Percentiles rank a stretch among this genome's conserved stretches.
Conservation (phyloP, 2,113 vertebrate species). For the Cisticola juncidis region DNA sequence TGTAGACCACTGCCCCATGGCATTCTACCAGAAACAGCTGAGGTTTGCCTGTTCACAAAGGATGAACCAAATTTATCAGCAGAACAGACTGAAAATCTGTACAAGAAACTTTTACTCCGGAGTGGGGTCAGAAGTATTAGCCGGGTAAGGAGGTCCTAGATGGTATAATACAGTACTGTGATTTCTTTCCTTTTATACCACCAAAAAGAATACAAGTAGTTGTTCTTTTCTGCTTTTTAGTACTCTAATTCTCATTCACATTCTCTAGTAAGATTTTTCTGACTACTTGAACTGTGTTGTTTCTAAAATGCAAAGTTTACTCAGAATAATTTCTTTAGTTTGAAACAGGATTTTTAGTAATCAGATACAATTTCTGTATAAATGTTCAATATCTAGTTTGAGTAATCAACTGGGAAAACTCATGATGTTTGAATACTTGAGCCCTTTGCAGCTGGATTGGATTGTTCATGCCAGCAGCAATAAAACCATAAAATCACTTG, state of each 20-base stretch:
- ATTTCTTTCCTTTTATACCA: background rate
- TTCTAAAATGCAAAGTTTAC: background rate
- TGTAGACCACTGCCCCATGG: conserved; percentile 83
- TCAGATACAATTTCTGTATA: background rate
- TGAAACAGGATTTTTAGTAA: background rate
- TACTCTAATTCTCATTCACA: background rate
- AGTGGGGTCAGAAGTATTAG: conserved; percentile 77
- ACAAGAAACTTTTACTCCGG: conserved; percentile 81
- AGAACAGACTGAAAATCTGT: conserved; percentile 87
- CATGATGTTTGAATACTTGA: background rate
- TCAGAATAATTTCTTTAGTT: background rate
- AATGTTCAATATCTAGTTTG: background rate
- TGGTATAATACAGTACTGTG: background rate
- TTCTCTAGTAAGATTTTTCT: background rate
- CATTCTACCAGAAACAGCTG: conserved; percentile 76
- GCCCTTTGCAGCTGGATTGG: background rate
- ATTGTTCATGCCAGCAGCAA: background rate
- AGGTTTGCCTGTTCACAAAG: conserved; percentile 91
- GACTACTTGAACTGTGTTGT: background rate
- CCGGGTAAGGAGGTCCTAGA: conserved; percentile 72
- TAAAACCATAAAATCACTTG: background rate
- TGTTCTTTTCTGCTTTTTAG: background rate
- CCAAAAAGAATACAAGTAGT: background rate
- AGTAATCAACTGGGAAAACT: background rate
- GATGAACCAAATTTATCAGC: conserved; percentile 79